Conservation (phyloP, 2,888 invertebrate species). For the Perithous albicinctus region DNA sequence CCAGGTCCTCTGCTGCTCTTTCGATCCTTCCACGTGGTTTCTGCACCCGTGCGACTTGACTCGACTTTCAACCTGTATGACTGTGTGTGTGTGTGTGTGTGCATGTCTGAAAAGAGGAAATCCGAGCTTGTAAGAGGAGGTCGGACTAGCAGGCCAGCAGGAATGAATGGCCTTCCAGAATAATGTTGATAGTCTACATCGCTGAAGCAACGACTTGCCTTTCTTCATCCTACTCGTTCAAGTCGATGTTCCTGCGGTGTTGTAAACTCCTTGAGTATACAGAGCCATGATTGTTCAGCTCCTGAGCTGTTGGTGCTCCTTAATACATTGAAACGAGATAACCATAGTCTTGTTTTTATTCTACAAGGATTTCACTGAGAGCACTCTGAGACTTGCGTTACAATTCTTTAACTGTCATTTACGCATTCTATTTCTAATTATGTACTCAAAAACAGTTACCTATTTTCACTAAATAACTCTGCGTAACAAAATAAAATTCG, state of each 20-base stretch:
- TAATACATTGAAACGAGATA: slow-evolving; percentile 9
- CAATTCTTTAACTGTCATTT: neutral
- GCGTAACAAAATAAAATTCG: neutral
- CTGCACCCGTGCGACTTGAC: slow-evolving; percentile 50
- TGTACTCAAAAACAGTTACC: no score
- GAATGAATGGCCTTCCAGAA: slow-evolving; percentile 45
- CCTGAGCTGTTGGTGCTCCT: slow-evolving; percentile 11
- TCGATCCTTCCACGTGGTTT: slow-evolving; percentile 55
- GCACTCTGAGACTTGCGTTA: neutral
- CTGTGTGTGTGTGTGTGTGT: neutral
- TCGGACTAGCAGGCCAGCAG: slow-evolving; percentile 8
- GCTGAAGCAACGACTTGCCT: slow-evolving; percentile 17
- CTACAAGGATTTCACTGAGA: neutral
- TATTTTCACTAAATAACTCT: neutral
- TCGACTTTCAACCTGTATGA: slow-evolving; percentile 45
- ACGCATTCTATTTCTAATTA: no score
- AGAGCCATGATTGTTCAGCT: neutral
- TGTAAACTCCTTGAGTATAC: slow-evolving; percentile 13
- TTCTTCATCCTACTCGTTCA: slow-evolving; percentile 37
- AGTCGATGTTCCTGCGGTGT: slow-evolving; percentile 30
- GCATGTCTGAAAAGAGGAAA: slow-evolving; percentile 52
- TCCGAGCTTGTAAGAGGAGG: slow-evolving; percentile 30
- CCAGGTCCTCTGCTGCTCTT: slow-evolving; percentile 33
- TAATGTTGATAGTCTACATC: slow-evolving; percentile 48
- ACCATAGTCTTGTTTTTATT: neutral